Evolutionary conservation across 2,113 vertebrate genomes (phyloP), one percentile per base, ranked within the genome.

Genomic region (Halcyon senegalensis): DNA sequence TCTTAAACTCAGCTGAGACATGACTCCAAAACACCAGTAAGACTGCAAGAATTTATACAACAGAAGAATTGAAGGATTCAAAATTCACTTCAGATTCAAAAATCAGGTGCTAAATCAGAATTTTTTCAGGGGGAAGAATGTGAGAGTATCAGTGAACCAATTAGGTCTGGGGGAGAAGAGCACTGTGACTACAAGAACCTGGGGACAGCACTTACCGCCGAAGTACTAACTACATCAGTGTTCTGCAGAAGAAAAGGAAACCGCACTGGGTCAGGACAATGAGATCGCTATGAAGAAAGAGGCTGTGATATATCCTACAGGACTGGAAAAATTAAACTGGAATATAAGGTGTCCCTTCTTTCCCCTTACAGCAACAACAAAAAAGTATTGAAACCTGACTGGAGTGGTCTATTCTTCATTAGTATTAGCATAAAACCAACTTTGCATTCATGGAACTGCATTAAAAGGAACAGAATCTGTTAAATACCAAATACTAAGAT

Each of bases 381-480:
- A 35, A 37, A 7, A 41, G 7, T 27, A 70, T 16, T 48, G 70
- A 59, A 96, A 79, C 5, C 9, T 41, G 17, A 78, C 35, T 59
- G 55, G 25, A 91, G 16, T 46, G n/a, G 30, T 43, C 16, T 64
- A 12, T 39, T 94, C 91, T 87, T 85, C 37, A 56, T 44, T 3
- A 80, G n/a, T 12, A 69, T 74, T 33, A 92, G 75, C 35, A 94
- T 56, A 87, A 90, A 94, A 19, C 37, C 10, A 48, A 78, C 51
- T 69, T 43, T 63, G 27, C 35, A 12, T 13, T 84, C 16, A 11
- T 14, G 24, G 31, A 86, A 53, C 46, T 75, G n/a, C 30, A 58
- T 0, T n/a, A 13, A 88, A 93, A 66, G 25, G 39, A 90, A 60
- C 0, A 2, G 18, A 63, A 64, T 15, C 43, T 59, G 33, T 7